These are phyloP conservation scores for Tribolium castaneum DNA, from an alignment of 1,140 invertebrate genomes.

Conservation along the genomic window DNA sequence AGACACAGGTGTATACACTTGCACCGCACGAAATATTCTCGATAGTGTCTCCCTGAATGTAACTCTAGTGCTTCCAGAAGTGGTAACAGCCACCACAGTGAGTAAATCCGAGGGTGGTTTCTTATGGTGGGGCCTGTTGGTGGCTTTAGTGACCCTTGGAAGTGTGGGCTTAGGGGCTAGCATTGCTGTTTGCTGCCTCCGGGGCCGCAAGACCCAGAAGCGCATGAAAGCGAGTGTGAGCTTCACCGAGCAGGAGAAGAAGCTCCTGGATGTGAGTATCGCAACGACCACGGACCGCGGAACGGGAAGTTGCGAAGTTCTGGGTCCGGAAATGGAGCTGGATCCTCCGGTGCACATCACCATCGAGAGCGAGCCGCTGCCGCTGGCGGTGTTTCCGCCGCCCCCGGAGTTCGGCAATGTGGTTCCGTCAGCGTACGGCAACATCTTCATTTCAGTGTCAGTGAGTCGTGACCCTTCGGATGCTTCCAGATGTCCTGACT, in stretches of 20 bases:
- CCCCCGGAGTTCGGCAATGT: slow-evolving; percentile 74
- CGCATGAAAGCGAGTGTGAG: slow-evolving; percentile 77
- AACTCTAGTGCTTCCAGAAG: slow-evolving; percentile 77
- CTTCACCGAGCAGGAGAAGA: slow-evolving; percentile 87
- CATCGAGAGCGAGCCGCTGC: slow-evolving; percentile 73
- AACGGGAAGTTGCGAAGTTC: slow-evolving; percentile 70
- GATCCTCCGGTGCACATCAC: slow-evolving; percentile 78
- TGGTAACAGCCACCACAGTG: slow-evolving; percentile 73
- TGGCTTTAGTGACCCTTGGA: slow-evolving; percentile 66
- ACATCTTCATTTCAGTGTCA: slow-evolving; percentile 81
- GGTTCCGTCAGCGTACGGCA: slow-evolving; percentile 72
- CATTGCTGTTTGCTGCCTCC: slow-evolving; percentile 69
- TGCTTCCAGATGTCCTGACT: slow-evolving; percentile 78
- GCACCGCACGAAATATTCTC: slow-evolving; percentile 80
- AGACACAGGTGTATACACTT: slow-evolving; percentile 85
- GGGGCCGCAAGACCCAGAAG: slow-evolving; percentile 69
- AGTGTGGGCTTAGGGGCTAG: slow-evolving; percentile 67
- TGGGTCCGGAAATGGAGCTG: slow-evolving; percentile 65
- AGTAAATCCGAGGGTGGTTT: slow-evolving; percentile 72
- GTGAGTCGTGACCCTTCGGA: slow-evolving; percentile 75
- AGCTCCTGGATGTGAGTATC: slow-evolving; percentile 80
- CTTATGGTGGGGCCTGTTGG: slow-evolving; percentile 69
- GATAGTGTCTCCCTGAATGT: slow-evolving; percentile 77
- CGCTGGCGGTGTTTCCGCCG: slow-evolving; percentile 69
- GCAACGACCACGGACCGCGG: slow-evolving; percentile 80